Evolutionary conservation across 2,113 vertebrate species (phyloP).

Genomic region (Crotophaga sulcirostris): DNA sequence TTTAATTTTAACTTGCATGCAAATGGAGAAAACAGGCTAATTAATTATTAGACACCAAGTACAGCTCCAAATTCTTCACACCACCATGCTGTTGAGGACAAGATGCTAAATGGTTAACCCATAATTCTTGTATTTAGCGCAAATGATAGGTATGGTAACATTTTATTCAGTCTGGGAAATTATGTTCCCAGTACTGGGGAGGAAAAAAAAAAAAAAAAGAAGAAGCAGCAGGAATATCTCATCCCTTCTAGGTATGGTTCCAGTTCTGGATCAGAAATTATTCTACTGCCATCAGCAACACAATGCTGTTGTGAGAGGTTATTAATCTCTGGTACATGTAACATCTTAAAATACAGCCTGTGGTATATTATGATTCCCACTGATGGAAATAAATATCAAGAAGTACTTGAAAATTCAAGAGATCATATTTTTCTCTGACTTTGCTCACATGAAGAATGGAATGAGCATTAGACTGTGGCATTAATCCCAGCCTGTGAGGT

Average conservation of each 20-base stretch:
- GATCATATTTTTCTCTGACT: background rate
- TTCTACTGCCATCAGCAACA: background rate
- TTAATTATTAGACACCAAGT: background rate
- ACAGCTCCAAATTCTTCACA: background rate
- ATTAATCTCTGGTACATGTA: background rate
- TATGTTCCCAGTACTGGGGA: background rate
- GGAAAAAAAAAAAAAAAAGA: background rate
- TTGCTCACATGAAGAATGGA: background rate
- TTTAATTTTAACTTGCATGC: background rate
- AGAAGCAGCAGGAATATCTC: background rate
- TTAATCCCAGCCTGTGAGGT: background rate
- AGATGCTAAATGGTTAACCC: background rate
- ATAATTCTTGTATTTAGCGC: background rate
- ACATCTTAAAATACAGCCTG: background rate
- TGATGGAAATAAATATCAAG: background rate
- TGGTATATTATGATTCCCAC: background rate
- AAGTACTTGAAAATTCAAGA: background rate
- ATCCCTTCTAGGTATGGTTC: background rate
- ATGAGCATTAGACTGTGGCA: background rate
- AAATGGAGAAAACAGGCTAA: background rate
- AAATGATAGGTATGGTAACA: background rate
- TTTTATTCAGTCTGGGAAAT: background rate
- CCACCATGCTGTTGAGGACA: background rate
- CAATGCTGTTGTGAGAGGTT: background rate
- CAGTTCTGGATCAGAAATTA: background rate